Percentiles rank a stretch among this genome's conserved stretches.
Conservation (phyloP, 2,888 invertebrate genomes). For the Xanthia icteritia region DNA sequence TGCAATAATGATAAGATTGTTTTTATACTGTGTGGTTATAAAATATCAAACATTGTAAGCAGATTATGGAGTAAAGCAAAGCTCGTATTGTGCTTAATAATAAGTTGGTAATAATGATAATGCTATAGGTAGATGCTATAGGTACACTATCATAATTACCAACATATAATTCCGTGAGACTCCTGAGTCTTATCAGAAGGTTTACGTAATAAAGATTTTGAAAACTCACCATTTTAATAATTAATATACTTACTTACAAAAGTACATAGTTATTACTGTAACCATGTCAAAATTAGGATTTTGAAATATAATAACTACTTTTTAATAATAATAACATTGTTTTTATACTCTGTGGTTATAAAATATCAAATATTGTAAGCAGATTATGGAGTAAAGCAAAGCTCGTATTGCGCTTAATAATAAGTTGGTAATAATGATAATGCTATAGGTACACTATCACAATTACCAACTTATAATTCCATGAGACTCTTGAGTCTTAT, state of each 20-base stretch:
- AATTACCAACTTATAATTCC: too few species aligned
- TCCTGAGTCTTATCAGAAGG: neutral
- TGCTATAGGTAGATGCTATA: neutral
- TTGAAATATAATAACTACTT: too few species aligned
- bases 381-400: too few species aligned
- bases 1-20: slow-evolving; percentile 16
- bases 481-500: too few species aligned
- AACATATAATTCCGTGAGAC: too few species aligned
- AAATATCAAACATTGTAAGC: neutral
- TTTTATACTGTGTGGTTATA: neutral
- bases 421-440: neutral
- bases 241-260: too few species aligned
- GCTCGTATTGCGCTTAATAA: neutral
- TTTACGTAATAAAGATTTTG: too few species aligned
- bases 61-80: too few species aligned
- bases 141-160: neutral
- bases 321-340: slow-evolving; percentile 20
- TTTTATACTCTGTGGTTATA: neutral
- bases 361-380: neutral
- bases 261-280: too few species aligned
- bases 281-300: too few species aligned
- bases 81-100: neutral
- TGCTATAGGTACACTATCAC: neutral
- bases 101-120: neutral
- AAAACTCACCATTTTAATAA: too few species aligned